These are phyloP conservation scores for Haliclona indistincta DNA, from an alignment of 37 sponge, comb jelly and placozoan genomes.

Conservation along the genomic window DNA sequence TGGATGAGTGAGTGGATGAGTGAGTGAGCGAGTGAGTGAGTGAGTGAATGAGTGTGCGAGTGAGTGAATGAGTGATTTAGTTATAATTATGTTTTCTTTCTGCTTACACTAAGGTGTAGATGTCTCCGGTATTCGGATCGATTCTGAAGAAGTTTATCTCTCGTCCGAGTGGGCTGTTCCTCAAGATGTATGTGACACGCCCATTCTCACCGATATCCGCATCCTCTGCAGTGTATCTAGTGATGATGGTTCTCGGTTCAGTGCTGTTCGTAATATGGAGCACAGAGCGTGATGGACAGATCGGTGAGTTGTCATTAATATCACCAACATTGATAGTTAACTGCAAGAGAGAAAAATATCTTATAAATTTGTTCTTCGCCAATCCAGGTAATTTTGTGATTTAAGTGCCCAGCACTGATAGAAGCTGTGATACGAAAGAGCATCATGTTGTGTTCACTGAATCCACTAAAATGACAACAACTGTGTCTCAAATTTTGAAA, in stretches of 20 bases:
- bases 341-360: constrained; percentile 15
- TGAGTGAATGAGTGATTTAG: not conserved
- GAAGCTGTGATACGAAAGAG: no score
- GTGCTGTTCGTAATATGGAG: constrained; percentile 19
- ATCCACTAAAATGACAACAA: no score
- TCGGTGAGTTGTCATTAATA: constrained; percentile 73
- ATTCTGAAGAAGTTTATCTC: constrained; percentile 22
- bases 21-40: no score
- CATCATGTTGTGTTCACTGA: no score
- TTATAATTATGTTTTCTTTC: no score
- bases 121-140: constrained; percentile 32
- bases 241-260: constrained; percentile 1
- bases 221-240: constrained; percentile 27
- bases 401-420: no score
- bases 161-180: not conserved
- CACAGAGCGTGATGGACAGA: constrained; percentile 17
- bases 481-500: no score
- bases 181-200: not conserved
- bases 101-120: constrained; percentile 22
- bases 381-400: no score
- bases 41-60: no score
- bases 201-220: constrained; percentile 52
- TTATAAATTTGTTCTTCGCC: not conserved
- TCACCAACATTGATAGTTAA: constrained; percentile 44
- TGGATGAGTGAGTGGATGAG: no score